Percentiles rank a stretch among this genome's conserved stretches.
phyloP scores from a whole-genome alignment of 1,140 invertebrate species.

The Arctopsyche grandis region DNA sequence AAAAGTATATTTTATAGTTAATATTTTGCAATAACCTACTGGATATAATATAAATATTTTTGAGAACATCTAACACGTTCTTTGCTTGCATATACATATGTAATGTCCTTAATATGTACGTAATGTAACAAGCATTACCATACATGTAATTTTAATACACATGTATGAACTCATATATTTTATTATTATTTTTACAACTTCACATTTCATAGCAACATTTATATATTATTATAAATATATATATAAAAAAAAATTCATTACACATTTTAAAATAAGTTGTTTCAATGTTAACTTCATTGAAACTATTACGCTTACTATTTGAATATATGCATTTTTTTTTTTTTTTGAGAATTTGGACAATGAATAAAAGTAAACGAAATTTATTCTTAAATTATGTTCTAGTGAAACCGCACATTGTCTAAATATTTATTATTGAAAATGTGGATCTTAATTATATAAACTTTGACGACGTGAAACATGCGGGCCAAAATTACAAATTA shows the following conservation, averaged over 20 bases:
- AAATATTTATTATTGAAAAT: conserved; percentile 3
- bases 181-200: neutral
- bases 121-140: neutral
- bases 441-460: neutral
- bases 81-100: neutral
- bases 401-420: neutral
- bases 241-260: too few relatives aligned
- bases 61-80: conserved; percentile 7
- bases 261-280: too few relatives aligned
- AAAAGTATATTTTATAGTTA: conserved; percentile 6
- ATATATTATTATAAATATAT: too few relatives aligned
- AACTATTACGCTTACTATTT: too few relatives aligned
- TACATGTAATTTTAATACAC: neutral
- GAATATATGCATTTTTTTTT: too few relatives aligned
- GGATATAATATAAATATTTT: conserved; percentile 16
- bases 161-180: neutral
- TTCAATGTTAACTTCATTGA: too few relatives aligned
- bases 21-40: neutral
- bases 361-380: neutral
- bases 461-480: neutral
- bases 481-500: neutral
- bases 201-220: neutral
- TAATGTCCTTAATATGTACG: neutral
- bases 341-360: too few relatives aligned
- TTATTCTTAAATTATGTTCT: neutral